Evolutionary conservation across 2,113 vertebrate genomes (phyloP), one percentile per base, ranked within the genome.

Genomic region (Corvus moneduloides): DNA sequence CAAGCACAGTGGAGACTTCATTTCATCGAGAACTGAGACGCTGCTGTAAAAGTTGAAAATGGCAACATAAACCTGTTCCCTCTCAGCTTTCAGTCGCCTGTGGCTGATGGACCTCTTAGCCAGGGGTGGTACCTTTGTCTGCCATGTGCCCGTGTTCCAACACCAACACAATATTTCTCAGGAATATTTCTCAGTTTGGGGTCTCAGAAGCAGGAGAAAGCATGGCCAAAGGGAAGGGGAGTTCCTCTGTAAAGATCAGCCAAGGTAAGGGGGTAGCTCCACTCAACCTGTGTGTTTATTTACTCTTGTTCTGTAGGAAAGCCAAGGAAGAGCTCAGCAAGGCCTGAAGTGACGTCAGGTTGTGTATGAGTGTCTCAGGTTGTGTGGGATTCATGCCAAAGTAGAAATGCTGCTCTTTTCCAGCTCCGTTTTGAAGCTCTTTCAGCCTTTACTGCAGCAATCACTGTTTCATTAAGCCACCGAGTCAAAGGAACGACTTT

Each of bases 371-470:
- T 15, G 39, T 13, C 33, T 27, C 79, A 87, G n/a, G 21, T 49
- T 44, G 51, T 10, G 35, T 23, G 21, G 19, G 18, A 30, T 27
- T 15, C n/a, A 30, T 33, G 48, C 8, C 27, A 51, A 78, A 69
- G 15, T 0, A 24, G 24, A 72, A 83, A 82, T 17, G 8, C 2
- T 48, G 35, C 3, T 52, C 21, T 82, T 58, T 62, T n/a, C 66
- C 41, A 19, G 0, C 10, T 41, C 41, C 21, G 4, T n/a, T 67
- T 41, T 51, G 72, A 19, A 3, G 3, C 4, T 80, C 2, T 35
- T 44, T 28, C 32, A 72, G 19, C 12, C 58, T 49, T 44, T 54
- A 4, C 24, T 76, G 37, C 52, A 41, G n/a, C 39, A 28, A 24
- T 35, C 61, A 1, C 33, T 30, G 5, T 30, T 68, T 11, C 18